These are phyloP conservation scores for Dasyprocta punctata DNA, from an alignment of 2,113 vertebrate genomes.

Conservation along the genomic window DNA sequence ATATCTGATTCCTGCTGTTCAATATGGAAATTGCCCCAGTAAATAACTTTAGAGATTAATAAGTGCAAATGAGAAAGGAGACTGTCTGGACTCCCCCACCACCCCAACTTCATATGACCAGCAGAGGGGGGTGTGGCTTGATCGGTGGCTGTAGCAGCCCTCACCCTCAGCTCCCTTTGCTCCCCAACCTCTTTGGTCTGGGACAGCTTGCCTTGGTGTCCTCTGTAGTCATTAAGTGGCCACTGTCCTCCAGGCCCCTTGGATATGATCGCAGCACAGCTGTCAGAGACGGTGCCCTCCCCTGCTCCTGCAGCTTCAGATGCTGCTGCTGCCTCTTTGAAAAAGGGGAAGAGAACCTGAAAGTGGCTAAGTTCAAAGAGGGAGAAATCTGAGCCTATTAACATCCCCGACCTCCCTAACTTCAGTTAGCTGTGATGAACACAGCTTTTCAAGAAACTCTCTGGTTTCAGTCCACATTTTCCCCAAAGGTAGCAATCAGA, in stretches of 20 bases:
- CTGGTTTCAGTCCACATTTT: neutral
- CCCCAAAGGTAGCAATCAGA: neutral
- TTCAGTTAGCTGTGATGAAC: neutral
- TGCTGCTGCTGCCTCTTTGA: neutral
- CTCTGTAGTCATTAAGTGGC: neutral
- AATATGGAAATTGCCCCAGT: neutral
- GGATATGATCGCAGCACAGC: neutral
- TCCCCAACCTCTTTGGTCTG: neutral
- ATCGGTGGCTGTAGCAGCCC: neutral
- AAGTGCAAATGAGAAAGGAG: neutral
- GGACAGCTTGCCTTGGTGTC: neutral
- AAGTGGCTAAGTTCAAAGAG: neutral
- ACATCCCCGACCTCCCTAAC: neutral
- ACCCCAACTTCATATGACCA: neutral
- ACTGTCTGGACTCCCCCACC: neutral
- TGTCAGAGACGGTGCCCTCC: neutral
- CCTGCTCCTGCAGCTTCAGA: neutral
- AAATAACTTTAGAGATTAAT: neutral
- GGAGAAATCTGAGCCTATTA: neutral
- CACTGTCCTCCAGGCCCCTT: neutral
- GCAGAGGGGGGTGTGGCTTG: neutral
- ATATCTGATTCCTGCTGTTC: neutral
- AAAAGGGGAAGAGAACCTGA: neutral
- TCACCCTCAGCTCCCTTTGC: neutral
- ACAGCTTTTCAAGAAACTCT: neutral